phyloP scores from a whole-genome alignment of 2,113 vertebrate species.

The Sula dactylatra region DNA sequence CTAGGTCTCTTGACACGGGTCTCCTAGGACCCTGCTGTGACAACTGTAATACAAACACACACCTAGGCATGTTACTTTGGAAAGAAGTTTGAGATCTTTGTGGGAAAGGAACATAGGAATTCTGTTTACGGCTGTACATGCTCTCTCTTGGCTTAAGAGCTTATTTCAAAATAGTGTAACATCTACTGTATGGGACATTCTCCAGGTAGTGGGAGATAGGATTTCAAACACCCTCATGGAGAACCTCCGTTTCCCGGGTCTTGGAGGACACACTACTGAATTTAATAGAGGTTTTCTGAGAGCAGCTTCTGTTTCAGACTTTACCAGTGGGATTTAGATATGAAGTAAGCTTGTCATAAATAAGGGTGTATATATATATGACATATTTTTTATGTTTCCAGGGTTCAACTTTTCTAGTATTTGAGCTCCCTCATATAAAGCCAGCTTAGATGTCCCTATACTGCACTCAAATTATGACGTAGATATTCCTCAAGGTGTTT shows the following conservation, averaged over 20 bases:
- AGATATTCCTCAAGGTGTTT: neutral
- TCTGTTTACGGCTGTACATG: neutral
- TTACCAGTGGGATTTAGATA: neutral
- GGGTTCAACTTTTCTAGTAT: neutral
- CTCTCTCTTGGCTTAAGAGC: neutral
- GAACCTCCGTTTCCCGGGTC: neutral
- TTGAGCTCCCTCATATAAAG: neutral
- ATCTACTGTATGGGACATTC: neutral
- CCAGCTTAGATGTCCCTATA: neutral
- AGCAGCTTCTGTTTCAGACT: neutral
- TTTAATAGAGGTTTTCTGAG: neutral
- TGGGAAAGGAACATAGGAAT: neutral
- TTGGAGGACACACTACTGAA: neutral
- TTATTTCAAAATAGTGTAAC: neutral
- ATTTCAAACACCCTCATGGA: neutral
- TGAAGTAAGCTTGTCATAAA: neutral
- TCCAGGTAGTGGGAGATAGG: neutral
- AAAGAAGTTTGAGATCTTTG: neutral
- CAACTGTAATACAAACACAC: neutral
- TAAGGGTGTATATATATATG: neutral
- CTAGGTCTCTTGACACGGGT: neutral
- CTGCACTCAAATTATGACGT: neutral
- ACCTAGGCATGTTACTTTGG: neutral
- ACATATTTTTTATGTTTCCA: neutral
- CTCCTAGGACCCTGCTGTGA: neutral